A percentile compares a stretch with the other conserved stretches of the same genome.
Conservation (phyloP, 2,113 vertebrate genomes). For the Poeciliopsis occidentalis region DNA sequence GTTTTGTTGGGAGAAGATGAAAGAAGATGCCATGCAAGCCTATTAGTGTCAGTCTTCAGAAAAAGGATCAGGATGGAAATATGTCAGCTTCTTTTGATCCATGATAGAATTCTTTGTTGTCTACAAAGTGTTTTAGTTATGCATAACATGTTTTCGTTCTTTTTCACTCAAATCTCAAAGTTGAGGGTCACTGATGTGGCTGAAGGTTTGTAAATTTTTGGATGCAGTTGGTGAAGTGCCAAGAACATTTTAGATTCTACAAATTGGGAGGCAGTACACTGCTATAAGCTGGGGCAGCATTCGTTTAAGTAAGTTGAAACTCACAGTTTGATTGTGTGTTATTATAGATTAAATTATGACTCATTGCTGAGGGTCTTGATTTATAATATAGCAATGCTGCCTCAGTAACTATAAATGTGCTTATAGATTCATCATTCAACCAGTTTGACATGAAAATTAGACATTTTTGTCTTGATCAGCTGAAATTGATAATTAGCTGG, state of each 20-base stretch:
- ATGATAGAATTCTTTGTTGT: slow-evolving; percentile 2
- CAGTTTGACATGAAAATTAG: not conserved
- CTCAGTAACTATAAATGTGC: not conserved
- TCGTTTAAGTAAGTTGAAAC: no score
- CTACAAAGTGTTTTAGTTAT: not conserved
- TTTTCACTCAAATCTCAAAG: not conserved
- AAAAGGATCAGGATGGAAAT: slow-evolving; percentile 18
- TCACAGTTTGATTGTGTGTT: no score
- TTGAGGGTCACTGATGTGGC: not conserved
- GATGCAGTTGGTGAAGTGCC: not conserved
- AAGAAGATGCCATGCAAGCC: slow-evolving; percentile 15
- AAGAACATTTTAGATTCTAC: no score
- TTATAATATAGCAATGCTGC: no score
- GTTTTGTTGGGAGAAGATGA: slow-evolving; percentile 23
- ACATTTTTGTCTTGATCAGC: not conserved
- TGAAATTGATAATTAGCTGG: not conserved
- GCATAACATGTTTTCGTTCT: not conserved
- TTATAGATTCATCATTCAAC: not conserved
- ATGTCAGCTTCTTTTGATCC: slow-evolving; percentile 14
- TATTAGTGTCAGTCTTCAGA: slow-evolving; percentile 28
- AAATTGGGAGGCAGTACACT: not conserved
- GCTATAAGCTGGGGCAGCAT: not conserved
- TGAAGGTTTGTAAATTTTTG: not conserved
- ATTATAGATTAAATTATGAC: no score
- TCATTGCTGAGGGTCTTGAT: no score